Percentiles rank a stretch among this genome's conserved stretches.
Evolutionary conservation across 1,140 invertebrate genomes (phyloP).

Genomic region (Cephus cinctus): DNA sequence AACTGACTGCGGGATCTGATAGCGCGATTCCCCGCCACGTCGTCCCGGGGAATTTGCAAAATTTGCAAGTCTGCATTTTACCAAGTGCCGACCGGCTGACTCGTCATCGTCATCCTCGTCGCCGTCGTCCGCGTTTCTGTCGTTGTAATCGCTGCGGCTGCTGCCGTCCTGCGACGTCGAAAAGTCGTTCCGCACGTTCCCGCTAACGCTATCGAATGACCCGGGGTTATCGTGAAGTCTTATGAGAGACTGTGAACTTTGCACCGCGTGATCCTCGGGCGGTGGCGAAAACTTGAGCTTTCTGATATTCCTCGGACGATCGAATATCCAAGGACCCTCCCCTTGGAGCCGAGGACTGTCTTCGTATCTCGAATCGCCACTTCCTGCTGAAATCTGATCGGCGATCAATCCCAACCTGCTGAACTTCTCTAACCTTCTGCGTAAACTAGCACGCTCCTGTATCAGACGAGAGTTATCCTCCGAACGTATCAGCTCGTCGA

Average conservation of each 20-base stretch:
- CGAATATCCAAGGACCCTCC: not conserved
- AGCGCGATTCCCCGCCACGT: not conserved
- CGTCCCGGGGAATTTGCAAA: conserved; percentile 8
- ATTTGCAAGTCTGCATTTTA: conserved; percentile 32
- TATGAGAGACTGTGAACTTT: conserved; percentile 16
- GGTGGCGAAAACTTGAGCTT: conserved; percentile 43
- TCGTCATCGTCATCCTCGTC: conserved; percentile 6
- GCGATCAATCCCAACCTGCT: too few species aligned
- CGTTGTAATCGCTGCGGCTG: not conserved
- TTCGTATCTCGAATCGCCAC: conserved; percentile 11
- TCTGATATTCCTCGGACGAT: conserved; percentile 5
- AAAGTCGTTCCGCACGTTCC: not conserved
- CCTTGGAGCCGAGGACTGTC: not conserved
- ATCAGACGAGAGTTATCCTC: conserved; percentile 28
- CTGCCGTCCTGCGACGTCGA: not conserved
- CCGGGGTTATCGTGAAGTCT: conserved; percentile 26
- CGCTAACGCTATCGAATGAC: conserved; percentile 31
- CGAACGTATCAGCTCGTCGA: conserved; percentile 33
- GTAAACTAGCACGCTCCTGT: conserved; percentile 14
- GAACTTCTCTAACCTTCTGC: not conserved
- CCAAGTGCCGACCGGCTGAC: conserved; percentile 14
- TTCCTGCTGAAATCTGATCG: too few species aligned
- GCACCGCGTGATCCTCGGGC: conserved; percentile 25
- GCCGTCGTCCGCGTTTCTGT: not conserved
- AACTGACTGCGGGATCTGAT: not conserved